These are phyloP conservation scores for Cylloceria caligata DNA, from an alignment of 2,888 invertebrate genomes.

Conservation along the genomic window DNA sequence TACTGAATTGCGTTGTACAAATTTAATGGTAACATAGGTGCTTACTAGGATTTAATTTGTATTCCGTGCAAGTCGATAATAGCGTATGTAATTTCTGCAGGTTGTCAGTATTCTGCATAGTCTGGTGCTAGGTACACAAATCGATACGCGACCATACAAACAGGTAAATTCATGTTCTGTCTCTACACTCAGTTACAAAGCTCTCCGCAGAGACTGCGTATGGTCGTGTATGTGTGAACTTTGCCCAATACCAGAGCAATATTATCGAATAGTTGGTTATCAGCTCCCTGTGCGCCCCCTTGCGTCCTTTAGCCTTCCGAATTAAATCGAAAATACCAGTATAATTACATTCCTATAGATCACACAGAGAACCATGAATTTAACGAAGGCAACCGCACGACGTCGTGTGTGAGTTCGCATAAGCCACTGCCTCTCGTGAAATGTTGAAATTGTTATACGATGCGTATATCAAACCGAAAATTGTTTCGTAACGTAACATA, in stretches of 20 bases:
- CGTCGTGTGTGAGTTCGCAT: neutral
- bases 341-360: slow-evolving; percentile 62
- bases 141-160: slow-evolving; percentile 40
- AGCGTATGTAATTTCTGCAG: slow-evolving; percentile 37
- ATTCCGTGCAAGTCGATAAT: neutral
- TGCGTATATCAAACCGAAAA: slow-evolving; percentile 10
- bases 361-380: slow-evolving; percentile 32
- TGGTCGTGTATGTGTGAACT: slow-evolving; percentile 9
- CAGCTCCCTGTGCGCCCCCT: slow-evolving; percentile 16
- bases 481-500: slow-evolving; percentile 11
- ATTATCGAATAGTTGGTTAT: slow-evolving; percentile 61
- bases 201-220: neutral
- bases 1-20: neutral
- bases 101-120: neutral
- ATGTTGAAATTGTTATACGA: slow-evolving; percentile 23
- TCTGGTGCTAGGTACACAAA: slow-evolving; percentile 38
- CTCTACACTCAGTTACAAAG: slow-evolving; percentile 12
- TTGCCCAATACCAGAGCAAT: slow-evolving; percentile 27
- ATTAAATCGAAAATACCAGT: slow-evolving; percentile 59
- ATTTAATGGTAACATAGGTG: neutral
- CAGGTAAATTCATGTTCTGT: slow-evolving; percentile 8
- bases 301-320: slow-evolving; percentile 27
- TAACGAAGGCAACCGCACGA: slow-evolving; percentile 24
- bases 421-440: neutral
- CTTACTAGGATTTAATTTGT: neutral